These are phyloP conservation scores for Amphiprion clarkii DNA, from an alignment of 2,797 vertebrate genomes.

Conservation along the genomic window DNA sequence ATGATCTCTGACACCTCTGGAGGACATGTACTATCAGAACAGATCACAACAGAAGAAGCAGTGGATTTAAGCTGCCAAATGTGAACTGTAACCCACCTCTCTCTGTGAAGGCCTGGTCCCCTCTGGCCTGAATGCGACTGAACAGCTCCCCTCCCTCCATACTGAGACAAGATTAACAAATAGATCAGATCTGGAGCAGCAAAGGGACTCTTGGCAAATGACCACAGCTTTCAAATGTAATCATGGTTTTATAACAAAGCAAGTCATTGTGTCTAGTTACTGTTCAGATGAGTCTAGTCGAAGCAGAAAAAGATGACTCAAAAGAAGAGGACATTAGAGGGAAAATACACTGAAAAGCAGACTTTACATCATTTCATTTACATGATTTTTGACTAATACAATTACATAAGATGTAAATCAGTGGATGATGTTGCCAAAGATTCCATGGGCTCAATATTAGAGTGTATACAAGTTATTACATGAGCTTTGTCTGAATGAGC, in stretches of 20 bases:
- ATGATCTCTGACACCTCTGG: conserved; percentile 96
- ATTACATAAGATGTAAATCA: not conserved
- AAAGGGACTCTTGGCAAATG: conserved; percentile 38
- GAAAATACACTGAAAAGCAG: not conserved
- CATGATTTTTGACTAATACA: not conserved
- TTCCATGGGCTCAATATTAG: not conserved
- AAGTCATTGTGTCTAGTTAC: conserved; percentile 55
- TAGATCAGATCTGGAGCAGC: conserved; percentile 60
- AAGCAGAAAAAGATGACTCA: conserved; percentile 8
- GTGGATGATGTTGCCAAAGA: not conserved
- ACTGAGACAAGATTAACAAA: conserved; percentile 64
- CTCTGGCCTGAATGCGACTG: conserved; percentile 94
- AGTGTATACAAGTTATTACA: not conserved
- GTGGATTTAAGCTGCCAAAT: not conserved
- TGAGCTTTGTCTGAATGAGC: not conserved
- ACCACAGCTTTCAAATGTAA: conserved; percentile 21
- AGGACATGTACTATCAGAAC: conserved; percentile 9
- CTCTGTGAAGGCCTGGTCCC: conserved; percentile 97
- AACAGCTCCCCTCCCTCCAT: conserved; percentile 94
- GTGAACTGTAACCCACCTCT: conserved; percentile 85
- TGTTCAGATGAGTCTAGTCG: conserved; percentile 33
- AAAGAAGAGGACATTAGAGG: not conserved
- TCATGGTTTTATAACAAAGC: conserved; percentile 54
- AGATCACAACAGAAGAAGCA: not conserved
- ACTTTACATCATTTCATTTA: not conserved